Percentiles rank a stretch among this genome's conserved stretches.
Conservation (phyloP, 2,888 invertebrate species). For the Pecten maximus region DNA sequence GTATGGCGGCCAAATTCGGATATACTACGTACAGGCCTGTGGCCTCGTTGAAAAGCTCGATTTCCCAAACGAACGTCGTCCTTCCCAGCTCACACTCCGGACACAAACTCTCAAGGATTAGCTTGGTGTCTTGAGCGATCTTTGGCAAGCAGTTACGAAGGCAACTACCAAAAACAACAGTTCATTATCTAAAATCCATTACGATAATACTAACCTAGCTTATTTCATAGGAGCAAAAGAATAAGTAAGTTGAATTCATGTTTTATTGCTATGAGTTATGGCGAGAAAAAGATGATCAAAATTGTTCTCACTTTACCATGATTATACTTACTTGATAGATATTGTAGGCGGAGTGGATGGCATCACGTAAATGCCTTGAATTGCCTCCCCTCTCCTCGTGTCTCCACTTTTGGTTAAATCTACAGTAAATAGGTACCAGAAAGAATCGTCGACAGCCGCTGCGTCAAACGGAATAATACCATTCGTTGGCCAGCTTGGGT, state of each 20-base stretch:
- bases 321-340: neutral
- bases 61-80: constrained; percentile 43
- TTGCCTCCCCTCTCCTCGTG: neutral
- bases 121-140: constrained; percentile 40
- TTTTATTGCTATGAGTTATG: too few species aligned
- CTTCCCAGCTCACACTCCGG: constrained; percentile 16
- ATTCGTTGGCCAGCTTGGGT: neutral
- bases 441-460: neutral
- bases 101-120: constrained; percentile 45
- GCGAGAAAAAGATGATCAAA: too few species aligned
- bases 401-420: neutral
- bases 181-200: too few species aligned
- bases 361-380: neutral
- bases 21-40: neutral
- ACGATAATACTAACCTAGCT: too few species aligned
- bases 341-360: neutral
- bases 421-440: neutral
- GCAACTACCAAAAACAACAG: constrained; percentile 40
- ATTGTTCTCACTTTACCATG: too few species aligned
- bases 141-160: constrained; percentile 50
- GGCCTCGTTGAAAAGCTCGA: constrained; percentile 16
- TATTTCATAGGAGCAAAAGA: too few species aligned
- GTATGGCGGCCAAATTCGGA: neutral
- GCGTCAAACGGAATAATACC: neutral
- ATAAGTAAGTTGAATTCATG: too few species aligned